Base-by-base conservation (phyloP, 2,113 vertebrate species). In the Calypte anna region DNA sequence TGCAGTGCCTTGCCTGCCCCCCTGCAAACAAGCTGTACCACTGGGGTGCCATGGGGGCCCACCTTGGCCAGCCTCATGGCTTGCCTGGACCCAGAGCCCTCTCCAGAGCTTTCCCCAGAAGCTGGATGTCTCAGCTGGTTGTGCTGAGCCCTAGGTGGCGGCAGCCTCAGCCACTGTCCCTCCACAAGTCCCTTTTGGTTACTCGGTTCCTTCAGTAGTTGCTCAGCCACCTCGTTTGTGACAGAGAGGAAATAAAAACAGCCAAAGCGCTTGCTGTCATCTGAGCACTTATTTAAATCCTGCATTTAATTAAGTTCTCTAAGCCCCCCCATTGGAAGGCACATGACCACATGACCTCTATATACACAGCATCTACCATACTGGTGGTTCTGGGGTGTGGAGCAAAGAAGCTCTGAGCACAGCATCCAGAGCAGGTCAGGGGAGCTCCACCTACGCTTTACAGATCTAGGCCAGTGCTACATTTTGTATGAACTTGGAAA, bases 1-100 rank as follows among this genome's bases (percentile, higher is more conserved):
- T 0, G 1, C 28, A 8, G 24, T 0, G 2, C 7, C 6, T 22
- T 9, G 5, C 3, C 23, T 2, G 2, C 7, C 25, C 16, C 31
- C 20, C 44, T 22, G 20, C 30, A 10, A 31, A 19, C n/a, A 19
- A 31, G 8, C 2, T 2, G 55, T 7, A 48, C 4, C 7, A 7
- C 15, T 0, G 38, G 55, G 40, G 31, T 30, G 33, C 28, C 15
- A 7, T 0, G 5, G 17, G 38, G 9, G 12, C 24, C 48, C 22
- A 23, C 10, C n/a, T 73, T 25, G 59, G 20, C 12, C 43, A 51
- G 36, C 50, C 43, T 44, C 0, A 1, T 5, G 10, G 7, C 63
- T 40, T 22, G 63, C 50, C 23, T 10, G 59, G 63, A n/a, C 33
- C 59, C 69, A 50, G 25, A 17, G 68, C 30, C 43, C 54, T 24